Base-by-base conservation (phyloP, 2,797 vertebrate genomes). In the Phoeniculus purpureus region DNA sequence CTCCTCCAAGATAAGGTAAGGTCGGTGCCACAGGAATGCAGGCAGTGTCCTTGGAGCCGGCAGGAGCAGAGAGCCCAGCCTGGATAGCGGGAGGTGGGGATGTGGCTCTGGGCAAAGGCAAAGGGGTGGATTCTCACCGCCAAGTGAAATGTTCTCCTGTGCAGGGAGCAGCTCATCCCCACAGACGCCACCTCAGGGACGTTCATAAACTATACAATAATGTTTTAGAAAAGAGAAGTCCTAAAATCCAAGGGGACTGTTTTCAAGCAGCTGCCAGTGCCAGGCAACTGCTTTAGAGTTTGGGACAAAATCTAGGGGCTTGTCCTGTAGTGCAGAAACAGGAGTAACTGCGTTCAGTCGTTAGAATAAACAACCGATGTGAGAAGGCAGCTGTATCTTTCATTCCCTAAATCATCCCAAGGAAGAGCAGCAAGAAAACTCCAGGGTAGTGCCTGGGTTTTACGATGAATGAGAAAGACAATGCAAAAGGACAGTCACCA, bases 281-380 rank as follows among this genome's bases (percentile, higher is more conserved):
- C 62, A 10, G 2, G 2, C 3, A 54, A 29, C 40, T 37, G 10
- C 40, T 58, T 17, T 4, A 27, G 12, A 11, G 52, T 55, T 26
- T 22, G 62, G 51, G 61, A 32, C 16, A 68, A 55, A 51, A 75
- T 50, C 16, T 8, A 15, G n/a, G 62, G 82, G 40, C 50, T 31
- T 48, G 26, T 58, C 23, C 54, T 23, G 13, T 17, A 17, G 9
- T 32, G 62, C 43, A 59, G 47, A 32, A 73, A 27, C 54, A 27
- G 0, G 8, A 81, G 37, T 48, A 59, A 31, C 29, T 43, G 29
- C 19, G 7, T 10, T 31, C 4, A 43, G 37, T 27, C 37, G 21
- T 19, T 15, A 47, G 37, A 50, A 62, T 14, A 37, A 76, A 50
- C 20, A 27, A 22, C 9, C n/a, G 22, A 34, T 2, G 0, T 0